Percentiles rank a stretch among this genome's conserved stretches.
Conservation (phyloP, 2,113 vertebrate species). For the Sturnus vulgaris region DNA sequence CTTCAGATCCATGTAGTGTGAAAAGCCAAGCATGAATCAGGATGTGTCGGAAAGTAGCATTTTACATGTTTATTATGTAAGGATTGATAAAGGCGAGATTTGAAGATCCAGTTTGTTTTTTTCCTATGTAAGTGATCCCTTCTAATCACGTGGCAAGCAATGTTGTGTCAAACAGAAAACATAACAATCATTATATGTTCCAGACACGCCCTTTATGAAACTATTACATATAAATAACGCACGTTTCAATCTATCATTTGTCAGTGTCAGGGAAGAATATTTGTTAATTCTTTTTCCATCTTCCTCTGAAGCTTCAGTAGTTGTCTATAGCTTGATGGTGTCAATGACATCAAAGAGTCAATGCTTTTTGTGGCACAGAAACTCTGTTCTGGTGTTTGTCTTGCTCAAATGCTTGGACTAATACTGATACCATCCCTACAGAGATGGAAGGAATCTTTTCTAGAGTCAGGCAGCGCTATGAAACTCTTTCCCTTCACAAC, state of each 20-base stretch:
- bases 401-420: not conserved
- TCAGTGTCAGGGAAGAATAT: not conserved
- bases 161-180: not conserved
- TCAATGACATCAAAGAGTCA: not conserved
- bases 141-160: not conserved
- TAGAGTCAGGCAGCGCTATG: not conserved
- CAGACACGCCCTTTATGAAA: not conserved
- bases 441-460: not conserved
- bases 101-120: not conserved
- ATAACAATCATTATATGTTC: not conserved
- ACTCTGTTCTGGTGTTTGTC: not conserved
- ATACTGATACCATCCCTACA: not conserved
- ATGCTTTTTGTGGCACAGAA: not conserved
- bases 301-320: not conserved
- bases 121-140: not conserved
- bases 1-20: not conserved
- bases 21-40: not conserved
- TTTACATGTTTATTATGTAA: not conserved
- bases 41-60: not conserved
- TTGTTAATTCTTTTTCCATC: not conserved
- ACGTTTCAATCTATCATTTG: not conserved
- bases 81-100: not conserved
- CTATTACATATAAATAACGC: not conserved
- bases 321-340: not conserved
- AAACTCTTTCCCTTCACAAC: not conserved